A percentile compares a stretch with the other conserved stretches of the same genome.
These are phyloP conservation scores for Tor tambroides DNA, from an alignment of 2,113 vertebrate species.

Conservation along the genomic window DNA sequence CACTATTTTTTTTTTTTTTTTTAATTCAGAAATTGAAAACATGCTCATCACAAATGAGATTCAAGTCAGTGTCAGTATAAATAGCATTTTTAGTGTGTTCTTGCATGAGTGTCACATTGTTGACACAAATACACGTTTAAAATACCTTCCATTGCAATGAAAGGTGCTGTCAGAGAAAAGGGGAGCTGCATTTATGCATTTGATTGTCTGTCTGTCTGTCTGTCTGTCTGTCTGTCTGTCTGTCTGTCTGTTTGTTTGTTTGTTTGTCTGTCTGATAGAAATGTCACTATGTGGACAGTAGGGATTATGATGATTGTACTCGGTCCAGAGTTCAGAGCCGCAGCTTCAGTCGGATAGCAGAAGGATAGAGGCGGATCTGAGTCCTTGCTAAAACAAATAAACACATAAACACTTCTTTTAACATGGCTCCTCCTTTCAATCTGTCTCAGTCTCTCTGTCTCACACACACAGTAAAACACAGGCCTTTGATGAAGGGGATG, in stretches of 20 bases:
- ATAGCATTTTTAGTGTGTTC: neutral
- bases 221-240: neutral
- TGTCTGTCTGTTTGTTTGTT: neutral
- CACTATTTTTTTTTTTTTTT: neutral
- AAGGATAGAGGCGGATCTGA: neutral
- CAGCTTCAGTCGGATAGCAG: neutral
- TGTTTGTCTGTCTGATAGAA: neutral
- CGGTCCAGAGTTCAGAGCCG: neutral
- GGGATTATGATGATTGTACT: slow-evolving; percentile 66
- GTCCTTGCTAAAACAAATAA: slow-evolving; percentile 42
- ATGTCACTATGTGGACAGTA: slow-evolving; percentile 16
- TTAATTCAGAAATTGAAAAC: neutral
- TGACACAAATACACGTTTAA: slow-evolving; percentile 10
- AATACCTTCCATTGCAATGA: neutral
- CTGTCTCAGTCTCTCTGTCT: neutral
- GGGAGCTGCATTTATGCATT: neutral
- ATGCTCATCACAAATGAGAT: neutral
- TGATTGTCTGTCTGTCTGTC: neutral
- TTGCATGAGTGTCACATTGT: neutral
- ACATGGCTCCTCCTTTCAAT: slow-evolving; percentile 6
- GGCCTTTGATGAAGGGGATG: neutral
- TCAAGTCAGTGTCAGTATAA: neutral
- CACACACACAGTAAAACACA: neutral
- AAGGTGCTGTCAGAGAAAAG: neutral
- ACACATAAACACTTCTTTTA: slow-evolving; percentile 23